Evolutionary conservation across 2,113 vertebrate genomes (phyloP), one percentile per base, ranked within the genome.

Genomic region (Cyanocitta stelleri): DNA sequence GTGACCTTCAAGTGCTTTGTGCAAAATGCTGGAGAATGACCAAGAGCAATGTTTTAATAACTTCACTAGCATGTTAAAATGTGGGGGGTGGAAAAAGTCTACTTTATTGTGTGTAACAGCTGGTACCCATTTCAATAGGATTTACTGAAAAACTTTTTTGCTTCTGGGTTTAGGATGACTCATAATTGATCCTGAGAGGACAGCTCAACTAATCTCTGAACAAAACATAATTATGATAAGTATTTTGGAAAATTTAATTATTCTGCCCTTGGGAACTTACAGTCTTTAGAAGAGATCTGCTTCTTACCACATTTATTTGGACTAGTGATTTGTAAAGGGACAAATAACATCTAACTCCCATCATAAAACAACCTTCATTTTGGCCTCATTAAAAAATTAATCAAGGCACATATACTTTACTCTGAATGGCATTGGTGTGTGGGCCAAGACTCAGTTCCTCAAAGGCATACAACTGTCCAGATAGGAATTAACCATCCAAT

Each of bases 171-270:
- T 89, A 77, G 63, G 52, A 81, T 82, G 89, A 94, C 69, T 95
- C 82, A 71, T 89, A 96, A 97, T 91, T 92, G 93, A 94, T 93
- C 97, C 87, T 89, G 63, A 78, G 91, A 81, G 96, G 43, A 62
- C 46, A 78, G 58, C 51, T 67, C 72, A 90, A 75, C 75, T 91
- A 91, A 96, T 97, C 93, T 94, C 69, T 26, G 87, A 93, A 96
- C 74, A 96, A 95, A 97, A 94, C 59, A 93, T 94, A 89, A 94
- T 95, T 93, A 90, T 66, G 48, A 44, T 75, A 94, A 93, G 87
- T 94, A 95, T 97, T 97, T 96, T 96, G 89, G 87, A 97, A 97
- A 96, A 96, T 85, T 89, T 90, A 93, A 97, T 95, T 91, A 93
- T 96, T 96, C 52, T 61, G 37, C 86, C 69, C 33, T 59, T 74